These are phyloP conservation scores for Petrolisthes manimaculis DNA, from an alignment of 2,888 invertebrate genomes.

Conservation along the genomic window DNA sequence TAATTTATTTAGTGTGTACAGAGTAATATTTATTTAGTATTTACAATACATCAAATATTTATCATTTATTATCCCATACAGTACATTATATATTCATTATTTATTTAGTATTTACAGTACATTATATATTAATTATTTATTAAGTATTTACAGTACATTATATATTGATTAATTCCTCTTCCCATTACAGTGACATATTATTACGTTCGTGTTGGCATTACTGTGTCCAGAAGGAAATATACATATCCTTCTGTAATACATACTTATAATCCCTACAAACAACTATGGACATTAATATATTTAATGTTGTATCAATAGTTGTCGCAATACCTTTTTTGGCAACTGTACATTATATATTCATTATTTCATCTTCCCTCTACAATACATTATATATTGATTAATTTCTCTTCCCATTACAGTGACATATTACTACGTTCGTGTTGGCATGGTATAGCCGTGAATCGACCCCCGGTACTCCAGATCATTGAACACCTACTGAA, in stretches of 20 bases:
- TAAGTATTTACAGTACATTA: no score
- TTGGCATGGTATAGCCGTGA: slow-evolving; percentile 80
- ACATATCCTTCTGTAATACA: no score
- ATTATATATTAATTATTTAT: neutral
- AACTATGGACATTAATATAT: no score
- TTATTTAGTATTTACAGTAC: neutral
- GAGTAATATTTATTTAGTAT: slow-evolving; percentile 68
- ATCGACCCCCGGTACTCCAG: slow-evolving; percentile 82
- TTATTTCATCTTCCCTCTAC: neutral
- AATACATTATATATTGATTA: neutral
- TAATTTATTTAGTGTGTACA: slow-evolving; percentile 77
- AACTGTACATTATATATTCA: neutral
- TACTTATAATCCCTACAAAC: no score
- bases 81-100: no score
- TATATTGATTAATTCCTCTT: neutral
- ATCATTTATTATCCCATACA: no score
- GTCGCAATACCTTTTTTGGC: no score
- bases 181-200: slow-evolving; percentile 76
- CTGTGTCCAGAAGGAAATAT: slow-evolving; percentile 77
- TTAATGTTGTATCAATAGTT: no score
- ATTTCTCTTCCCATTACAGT: slow-evolving; percentile 70
- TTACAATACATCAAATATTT: neutral
- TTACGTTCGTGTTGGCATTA: slow-evolving; percentile 85
- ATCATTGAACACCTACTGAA: slow-evolving; percentile 85
- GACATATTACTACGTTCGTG: slow-evolving; percentile 83